Percentiles rank a stretch among this genome's conserved stretches.
Evolutionary conservation across 2,797 vertebrate genomes (phyloP).

Genomic region (Poeciliopsis paucimaculata): DNA sequence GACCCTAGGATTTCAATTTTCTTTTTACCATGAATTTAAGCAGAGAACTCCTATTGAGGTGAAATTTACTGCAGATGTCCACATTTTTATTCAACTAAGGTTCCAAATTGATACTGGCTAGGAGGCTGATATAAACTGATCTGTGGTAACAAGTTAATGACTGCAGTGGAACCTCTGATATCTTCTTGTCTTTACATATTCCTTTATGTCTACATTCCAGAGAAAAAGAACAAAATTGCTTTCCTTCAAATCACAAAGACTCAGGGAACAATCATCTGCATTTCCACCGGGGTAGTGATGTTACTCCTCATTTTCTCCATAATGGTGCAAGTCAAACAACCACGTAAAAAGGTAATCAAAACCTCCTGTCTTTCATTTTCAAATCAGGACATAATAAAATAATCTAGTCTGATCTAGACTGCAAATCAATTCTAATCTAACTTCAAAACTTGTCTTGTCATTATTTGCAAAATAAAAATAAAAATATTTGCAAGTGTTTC

Average conservation of each 20-base stretch:
- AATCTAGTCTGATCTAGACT: neutral
- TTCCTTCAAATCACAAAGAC: constrained; percentile 92
- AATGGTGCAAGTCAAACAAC: constrained; percentile 93
- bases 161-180: constrained; percentile 11
- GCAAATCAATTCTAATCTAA: neutral
- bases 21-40: neutral
- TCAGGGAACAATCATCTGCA: constrained; percentile 90
- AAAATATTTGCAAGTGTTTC: too few species aligned
- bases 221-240: constrained; percentile 87
- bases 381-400: neutral
- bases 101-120: constrained; percentile 13
- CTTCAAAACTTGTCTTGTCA: neutral
- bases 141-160: constrained; percentile 20
- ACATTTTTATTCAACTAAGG: constrained; percentile 19
- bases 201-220: constrained; percentile 68
- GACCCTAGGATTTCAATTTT: neutral
- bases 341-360: constrained; percentile 88
- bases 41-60: neutral
- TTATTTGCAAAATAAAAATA: neutral
- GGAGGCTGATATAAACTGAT: constrained; percentile 3
- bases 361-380: neutral
- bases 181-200: constrained; percentile 3
- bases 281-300: constrained; percentile 90
- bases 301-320: constrained; percentile 92
- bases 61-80: neutral